Percentiles rank a stretch among this genome's conserved stretches.
Evolutionary conservation across 2,797 vertebrate genomes (phyloP).

Genomic region (Pipistrellus pygmaeus): DNA sequence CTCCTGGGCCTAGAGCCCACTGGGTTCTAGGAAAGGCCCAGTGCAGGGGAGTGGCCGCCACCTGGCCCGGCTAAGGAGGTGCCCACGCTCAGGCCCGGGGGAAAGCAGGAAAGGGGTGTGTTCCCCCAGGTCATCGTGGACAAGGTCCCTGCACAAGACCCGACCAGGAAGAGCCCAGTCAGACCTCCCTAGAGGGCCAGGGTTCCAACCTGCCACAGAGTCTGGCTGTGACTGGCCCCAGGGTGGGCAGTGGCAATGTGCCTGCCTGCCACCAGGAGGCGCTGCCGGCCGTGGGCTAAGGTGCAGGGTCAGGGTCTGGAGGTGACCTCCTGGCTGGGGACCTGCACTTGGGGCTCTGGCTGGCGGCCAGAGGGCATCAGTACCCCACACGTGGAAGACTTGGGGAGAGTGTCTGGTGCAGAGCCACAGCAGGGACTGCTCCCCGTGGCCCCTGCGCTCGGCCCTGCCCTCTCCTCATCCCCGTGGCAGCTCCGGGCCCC

Average conservation of each 20-base stretch:
- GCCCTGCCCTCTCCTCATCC: too few relatives aligned
- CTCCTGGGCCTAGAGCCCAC: neutral
- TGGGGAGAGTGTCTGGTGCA: neutral
- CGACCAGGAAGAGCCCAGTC: too few relatives aligned
- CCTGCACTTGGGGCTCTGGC: neutral
- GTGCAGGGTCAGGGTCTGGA: rapidly evolving
- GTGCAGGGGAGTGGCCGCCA: too few relatives aligned
- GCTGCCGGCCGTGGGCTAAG: neutral
- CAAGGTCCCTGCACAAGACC: neutral
- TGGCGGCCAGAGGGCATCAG: rapidly evolving
- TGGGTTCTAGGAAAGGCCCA: too few relatives aligned
- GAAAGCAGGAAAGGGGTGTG: rapidly evolving
- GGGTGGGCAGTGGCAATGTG: rapidly evolving
- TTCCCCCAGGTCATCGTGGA: too few relatives aligned
- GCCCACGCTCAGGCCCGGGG: too few relatives aligned
- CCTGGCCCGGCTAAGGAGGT: neutral
- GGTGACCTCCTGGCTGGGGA: rapidly evolving
- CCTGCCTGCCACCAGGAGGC: neutral
- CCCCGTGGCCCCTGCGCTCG: too few relatives aligned
- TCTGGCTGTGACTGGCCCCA: neutral
- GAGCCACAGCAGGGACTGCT: too few relatives aligned
- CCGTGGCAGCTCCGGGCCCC: neutral
- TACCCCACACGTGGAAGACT: rapidly evolving
- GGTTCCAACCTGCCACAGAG: too few relatives aligned
- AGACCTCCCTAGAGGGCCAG: too few relatives aligned